These are phyloP conservation scores for Diorhabda carinulata DNA, from an alignment of 1,140 invertebrate genomes.

Conservation along the genomic window DNA sequence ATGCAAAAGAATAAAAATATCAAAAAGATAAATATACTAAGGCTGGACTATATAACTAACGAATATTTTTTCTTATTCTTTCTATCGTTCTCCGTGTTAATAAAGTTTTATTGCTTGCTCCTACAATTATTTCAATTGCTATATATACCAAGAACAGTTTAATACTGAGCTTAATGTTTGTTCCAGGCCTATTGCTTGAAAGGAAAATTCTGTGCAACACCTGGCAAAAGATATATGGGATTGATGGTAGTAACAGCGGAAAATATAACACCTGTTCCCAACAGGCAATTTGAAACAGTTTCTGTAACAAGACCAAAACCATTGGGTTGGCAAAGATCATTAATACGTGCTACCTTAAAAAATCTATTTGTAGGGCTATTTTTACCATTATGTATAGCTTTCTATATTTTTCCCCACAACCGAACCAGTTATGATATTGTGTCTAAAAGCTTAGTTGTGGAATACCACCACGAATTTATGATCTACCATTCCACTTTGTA, in stretches of 20 bases:
- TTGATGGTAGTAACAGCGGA: conserved; percentile 75
- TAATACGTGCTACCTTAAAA: conserved; percentile 24
- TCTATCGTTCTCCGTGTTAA: not conserved
- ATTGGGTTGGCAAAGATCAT: conserved; percentile 23
- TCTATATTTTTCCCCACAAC: conserved; percentile 26
- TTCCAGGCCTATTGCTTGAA: conserved; percentile 62
- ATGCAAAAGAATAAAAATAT: not conserved
- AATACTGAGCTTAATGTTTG: not conserved
- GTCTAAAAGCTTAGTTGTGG: conserved; percentile 27
- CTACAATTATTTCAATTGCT: not conserved
- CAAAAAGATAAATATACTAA: not conserved
- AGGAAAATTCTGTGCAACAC: conserved; percentile 73
- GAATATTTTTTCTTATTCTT: not conserved
- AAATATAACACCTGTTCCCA: conserved; percentile 55
- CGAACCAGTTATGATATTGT: conserved; percentile 30
- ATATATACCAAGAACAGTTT: not conserved
- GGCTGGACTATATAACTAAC: not conserved
- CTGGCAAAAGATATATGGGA: conserved; percentile 79
- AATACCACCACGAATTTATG: conserved; percentile 25
- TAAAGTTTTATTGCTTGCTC: not conserved
- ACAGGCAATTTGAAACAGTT: conserved; percentile 21
- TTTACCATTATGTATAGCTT: conserved; percentile 25
- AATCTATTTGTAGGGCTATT: conserved; percentile 26
- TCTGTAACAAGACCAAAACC: conserved; percentile 9
- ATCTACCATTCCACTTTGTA: conserved; percentile 8